Base-by-base conservation (phyloP, 2,797 vertebrate genomes). In the Cirrhinus mrigala region DNA sequence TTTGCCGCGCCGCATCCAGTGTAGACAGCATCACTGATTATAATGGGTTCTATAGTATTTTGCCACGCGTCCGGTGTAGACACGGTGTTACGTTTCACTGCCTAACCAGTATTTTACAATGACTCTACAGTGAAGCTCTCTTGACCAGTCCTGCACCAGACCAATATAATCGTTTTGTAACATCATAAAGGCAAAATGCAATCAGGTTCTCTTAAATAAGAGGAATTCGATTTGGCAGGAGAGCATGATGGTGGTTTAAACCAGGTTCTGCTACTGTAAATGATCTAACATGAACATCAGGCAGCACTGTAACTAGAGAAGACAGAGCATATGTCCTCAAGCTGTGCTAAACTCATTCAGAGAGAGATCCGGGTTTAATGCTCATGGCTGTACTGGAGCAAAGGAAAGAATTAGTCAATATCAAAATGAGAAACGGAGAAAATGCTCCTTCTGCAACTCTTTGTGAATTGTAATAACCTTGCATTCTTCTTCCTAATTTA, bases 191-290 rank as follows among this genome's bases (percentile, higher is more conserved):
- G 58, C 29, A 33, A 75, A 88, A 88, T 76, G 22, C 84, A 89
- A 89, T 88, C 88, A 85, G 78, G 24, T 71, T 86, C 33, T 60
- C 16, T 62, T 80, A 73, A 85, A 64, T 62, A 75, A 58, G 16
- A 44, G 6, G 29, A 89, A 88, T 88, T 80, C 0, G 69, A 88
- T 88, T 89, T 89, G 37, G 69, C 75, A 79, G 54, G 68, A 50
- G 60, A 82, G 75, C 54, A 75, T 6, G 46, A 83, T 50, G 60
- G 9, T 37, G 27, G 52, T 69, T 84, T n/a, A 79, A 56, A 83
- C 58, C 82, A 81, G 9, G 20, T 54, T 68, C 66, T 77, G 27
- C 69, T 77, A 84, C 77, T 82, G 58, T 84, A 27, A 78, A 73
- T 69, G 27, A 84, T 82, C 60, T 50, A 70, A 75, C 62, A 37